Evolutionary conservation across 2,113 vertebrate species (phyloP).

Genomic region (Sturnus vulgaris): DNA sequence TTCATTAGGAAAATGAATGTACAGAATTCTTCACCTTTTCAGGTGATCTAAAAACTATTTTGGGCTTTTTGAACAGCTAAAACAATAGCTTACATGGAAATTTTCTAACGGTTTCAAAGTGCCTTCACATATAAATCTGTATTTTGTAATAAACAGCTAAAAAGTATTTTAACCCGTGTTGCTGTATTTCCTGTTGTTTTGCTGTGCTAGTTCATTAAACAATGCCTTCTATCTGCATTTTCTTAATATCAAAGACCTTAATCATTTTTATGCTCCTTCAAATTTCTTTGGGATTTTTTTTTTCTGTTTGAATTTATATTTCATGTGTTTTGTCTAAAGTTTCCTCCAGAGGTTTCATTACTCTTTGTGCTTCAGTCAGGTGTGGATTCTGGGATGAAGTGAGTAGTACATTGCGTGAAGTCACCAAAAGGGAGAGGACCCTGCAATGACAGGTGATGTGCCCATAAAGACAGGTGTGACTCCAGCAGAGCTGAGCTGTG

Average conservation of each 20-base stretch:
- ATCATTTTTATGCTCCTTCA: neutral
- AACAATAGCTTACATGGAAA: neutral
- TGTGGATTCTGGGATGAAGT: neutral
- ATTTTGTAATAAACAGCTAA: conserved; percentile 45
- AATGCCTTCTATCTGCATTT: neutral
- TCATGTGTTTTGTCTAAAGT: neutral
- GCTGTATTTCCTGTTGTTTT: neutral
- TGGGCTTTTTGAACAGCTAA: neutral
- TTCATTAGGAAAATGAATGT: neutral
- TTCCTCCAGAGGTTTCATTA: neutral
- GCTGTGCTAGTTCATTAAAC: neutral
- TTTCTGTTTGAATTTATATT: neutral
- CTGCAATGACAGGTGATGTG: rapidly evolving
- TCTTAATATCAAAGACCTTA: neutral
- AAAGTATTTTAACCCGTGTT: neutral
- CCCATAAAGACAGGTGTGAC: neutral
- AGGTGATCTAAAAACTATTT: neutral
- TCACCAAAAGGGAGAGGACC: neutral
- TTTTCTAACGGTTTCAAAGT: conserved; percentile 14
- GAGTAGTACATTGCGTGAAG: neutral
- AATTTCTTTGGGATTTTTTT: neutral
- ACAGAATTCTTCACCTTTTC: neutral
- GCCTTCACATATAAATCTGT: conserved; percentile 14
- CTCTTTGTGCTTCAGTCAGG: neutral
- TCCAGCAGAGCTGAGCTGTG: neutral